Evolutionary conservation across 2,113 vertebrate genomes (phyloP).

Genomic region (Capreolus pygargus): DNA sequence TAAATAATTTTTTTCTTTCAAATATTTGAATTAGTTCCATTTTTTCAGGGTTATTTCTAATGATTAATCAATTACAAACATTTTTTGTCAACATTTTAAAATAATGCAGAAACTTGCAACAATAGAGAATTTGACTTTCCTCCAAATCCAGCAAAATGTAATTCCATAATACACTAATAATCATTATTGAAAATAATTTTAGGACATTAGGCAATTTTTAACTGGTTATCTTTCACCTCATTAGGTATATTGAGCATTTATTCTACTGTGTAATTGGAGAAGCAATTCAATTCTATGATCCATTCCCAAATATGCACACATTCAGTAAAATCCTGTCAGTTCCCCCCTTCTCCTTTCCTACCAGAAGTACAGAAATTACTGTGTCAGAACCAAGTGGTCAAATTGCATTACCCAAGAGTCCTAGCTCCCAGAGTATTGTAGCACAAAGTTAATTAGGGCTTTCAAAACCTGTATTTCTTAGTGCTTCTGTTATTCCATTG

Average conservation of each 20-base stretch:
- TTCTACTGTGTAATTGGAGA: background rate
- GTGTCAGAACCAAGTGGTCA: background rate
- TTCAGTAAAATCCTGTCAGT: background rate
- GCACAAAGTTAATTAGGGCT: constrained; percentile 46
- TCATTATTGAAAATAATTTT: background rate
- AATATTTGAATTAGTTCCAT: background rate
- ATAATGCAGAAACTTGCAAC: background rate
- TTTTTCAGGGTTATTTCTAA: background rate
- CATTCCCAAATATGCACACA: background rate
- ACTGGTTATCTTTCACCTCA: background rate
- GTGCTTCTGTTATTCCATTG: background rate
- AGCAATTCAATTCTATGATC: background rate
- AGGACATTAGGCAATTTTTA: background rate
- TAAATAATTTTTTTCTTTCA: background rate
- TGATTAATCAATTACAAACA: background rate
- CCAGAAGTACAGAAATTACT: background rate
- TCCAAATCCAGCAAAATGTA: background rate
- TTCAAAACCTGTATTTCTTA: constrained; percentile 47
- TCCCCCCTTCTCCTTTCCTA: background rate
- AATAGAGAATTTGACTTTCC: background rate
- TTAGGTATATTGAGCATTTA: background rate
- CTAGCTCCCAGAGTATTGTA: constrained; percentile 1
- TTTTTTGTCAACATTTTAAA: background rate
- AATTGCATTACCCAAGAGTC: background rate
- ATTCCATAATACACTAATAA: background rate